Evolutionary conservation across 2,113 vertebrate species (phyloP), one percentile per base, ranked within the genome.

Genomic region (Ovis aries): DNA sequence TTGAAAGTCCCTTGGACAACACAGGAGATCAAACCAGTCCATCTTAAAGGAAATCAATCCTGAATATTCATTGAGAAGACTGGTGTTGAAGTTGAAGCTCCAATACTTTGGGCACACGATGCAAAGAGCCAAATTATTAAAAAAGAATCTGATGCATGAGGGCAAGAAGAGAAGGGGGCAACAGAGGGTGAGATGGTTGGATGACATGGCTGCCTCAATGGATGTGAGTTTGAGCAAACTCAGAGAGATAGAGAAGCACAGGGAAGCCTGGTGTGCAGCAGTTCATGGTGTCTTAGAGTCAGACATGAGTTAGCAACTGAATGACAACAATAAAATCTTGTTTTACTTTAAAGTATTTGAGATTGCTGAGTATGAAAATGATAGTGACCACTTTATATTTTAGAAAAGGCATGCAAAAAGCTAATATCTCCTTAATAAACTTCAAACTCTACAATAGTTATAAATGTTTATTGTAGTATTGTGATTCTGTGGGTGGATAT

Each of bases 1-100:
- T 40, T 0, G 0, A 40, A 21, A 12, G 19, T 40, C 67, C n/a
- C n/a, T 23, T 71, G n/a, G 19, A 71, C 67, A 40, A 23, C n/a
- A 40, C 23, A 71, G 67, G 67, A 71, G n/a, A 23, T 36, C 67
- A 71, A 40, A 71, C 2, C 5, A 71, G 19, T 71, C n/a, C 10
- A 71, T 40, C 9, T 40, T 40, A 71, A 23, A 40, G n/a, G n/a
- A 40, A 23, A 71, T 71, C n/a, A 71, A 71, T 23, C 19, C 5
- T 71, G n/a, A 40, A 71, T 71, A 71, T 71, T 71, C n/a, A 40
- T 36, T 71, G 10, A n/a, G 19, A 40, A 36, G 19, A 23, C n/a
- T 71, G 19, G 40, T 71, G 67, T 36, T 40, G 67, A 71, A 36
- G 67, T 71, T 40, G 19, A 71, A 40, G n/a, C n/a, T 71, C 67